Evolutionary conservation across 2,797 vertebrate species (phyloP).

Genomic region (Syndactyla subalaris): DNA sequence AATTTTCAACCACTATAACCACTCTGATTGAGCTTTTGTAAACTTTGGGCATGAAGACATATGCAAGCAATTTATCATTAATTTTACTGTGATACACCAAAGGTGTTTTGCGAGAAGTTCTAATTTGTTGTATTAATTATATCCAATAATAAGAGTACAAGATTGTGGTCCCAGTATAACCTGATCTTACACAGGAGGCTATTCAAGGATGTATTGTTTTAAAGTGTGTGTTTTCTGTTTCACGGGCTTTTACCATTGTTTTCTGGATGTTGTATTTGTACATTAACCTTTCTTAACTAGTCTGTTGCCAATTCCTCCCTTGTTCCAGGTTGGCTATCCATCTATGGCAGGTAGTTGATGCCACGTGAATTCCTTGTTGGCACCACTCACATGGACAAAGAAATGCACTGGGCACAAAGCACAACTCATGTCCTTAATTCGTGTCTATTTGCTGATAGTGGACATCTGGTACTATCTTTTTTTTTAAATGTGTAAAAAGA

Average conservation of each 20-base stretch:
- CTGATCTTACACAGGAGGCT: not conserved
- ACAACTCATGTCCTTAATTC: not conserved
- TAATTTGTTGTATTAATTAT: constrained; percentile 47
- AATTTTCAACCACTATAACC: constrained; percentile 43
- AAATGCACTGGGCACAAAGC: not conserved
- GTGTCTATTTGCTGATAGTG: fast-evolving
- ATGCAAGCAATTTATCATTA: constrained; percentile 5
- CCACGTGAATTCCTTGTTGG: not conserved
- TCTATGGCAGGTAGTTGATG: not conserved
- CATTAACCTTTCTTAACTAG: not conserved
- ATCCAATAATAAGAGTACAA: not conserved
- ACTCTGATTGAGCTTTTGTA: not conserved
- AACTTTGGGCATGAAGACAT: not conserved
- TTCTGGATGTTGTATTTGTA: not conserved
- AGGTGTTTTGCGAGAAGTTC: not conserved
- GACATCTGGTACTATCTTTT: not conserved
- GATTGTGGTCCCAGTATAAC: not conserved
- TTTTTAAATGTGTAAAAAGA: not conserved
- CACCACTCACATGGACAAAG: fast-evolving
- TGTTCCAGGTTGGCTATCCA: fast-evolving
- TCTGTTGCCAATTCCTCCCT: fast-evolving
- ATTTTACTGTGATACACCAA: not conserved
- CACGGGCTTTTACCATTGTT: not conserved
- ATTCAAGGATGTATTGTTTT: not conserved
- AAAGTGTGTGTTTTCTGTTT: not conserved